Conservation (phyloP, 2,888 invertebrate genomes). For the Allolobophora icterica region DNA sequence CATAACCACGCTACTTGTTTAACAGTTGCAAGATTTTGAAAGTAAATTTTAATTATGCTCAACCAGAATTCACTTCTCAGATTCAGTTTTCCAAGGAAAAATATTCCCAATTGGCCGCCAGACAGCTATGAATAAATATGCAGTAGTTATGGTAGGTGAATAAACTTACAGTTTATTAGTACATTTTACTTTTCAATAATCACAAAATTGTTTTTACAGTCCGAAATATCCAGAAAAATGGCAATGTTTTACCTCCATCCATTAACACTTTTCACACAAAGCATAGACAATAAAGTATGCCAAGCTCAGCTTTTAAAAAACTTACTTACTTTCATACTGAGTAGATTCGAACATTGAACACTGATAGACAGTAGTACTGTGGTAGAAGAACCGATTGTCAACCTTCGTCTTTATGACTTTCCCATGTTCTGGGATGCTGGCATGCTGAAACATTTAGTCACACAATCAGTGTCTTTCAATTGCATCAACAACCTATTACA, state of each 20-base stretch:
- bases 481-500: neutral
- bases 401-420: neutral
- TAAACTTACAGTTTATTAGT: neutral
- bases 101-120: neutral
- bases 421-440: neutral
- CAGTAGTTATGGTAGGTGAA: neutral
- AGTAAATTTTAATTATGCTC: neutral
- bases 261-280: neutral
- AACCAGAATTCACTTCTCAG: too few species aligned
- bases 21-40: neutral
- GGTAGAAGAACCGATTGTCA: neutral
- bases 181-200: neutral
- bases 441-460: neutral
- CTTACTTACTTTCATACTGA: neutral
- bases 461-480: neutral
- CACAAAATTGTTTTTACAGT: neutral
- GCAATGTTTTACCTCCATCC: neutral
- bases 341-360: neutral
- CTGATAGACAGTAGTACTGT: neutral
- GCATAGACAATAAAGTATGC: neutral
- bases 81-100: neutral
- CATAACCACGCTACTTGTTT: neutral
- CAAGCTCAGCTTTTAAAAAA: neutral
- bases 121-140: neutral
- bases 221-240: neutral